These are phyloP conservation scores for Drosophila algonquin DNA, from an alignment of 2,888 invertebrate genomes.

Conservation along the genomic window DNA sequence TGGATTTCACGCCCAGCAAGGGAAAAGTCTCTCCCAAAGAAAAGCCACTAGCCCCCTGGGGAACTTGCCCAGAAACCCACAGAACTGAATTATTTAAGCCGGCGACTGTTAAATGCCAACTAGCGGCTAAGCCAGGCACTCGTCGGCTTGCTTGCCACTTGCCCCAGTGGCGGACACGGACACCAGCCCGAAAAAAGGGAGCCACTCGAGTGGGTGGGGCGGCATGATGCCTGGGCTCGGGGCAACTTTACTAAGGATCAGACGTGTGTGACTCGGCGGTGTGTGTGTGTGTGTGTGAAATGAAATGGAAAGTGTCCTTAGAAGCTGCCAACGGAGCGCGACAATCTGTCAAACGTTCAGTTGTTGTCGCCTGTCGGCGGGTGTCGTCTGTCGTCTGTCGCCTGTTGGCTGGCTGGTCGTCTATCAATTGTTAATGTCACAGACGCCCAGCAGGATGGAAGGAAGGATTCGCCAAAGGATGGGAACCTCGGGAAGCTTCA, in stretches of 20 bases:
- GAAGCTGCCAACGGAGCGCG: constrained; percentile 61
- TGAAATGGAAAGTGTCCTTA: constrained; percentile 58
- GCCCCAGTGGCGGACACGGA: constrained; percentile 32
- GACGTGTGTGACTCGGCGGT: constrained; percentile 4
- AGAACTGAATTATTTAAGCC: constrained; percentile 47
- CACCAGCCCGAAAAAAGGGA: constrained; percentile 17
- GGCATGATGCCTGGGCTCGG: constrained; percentile 10
- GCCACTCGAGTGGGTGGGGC: constrained; percentile 15
- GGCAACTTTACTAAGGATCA: constrained; percentile 24
- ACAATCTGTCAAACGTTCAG: constrained; percentile 65
- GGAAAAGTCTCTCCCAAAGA: not conserved
- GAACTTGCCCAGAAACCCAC: constrained; percentile 2
- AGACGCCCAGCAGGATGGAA: constrained; percentile 59
- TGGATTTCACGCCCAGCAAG: no score
- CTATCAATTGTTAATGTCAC: constrained; percentile 77
- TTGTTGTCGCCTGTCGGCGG: constrained; percentile 30
- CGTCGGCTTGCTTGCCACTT: constrained; percentile 35
- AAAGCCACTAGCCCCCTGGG: not conserved
- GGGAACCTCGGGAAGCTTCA: constrained; percentile 3
- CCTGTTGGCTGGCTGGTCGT: constrained; percentile 40
- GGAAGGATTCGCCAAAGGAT: constrained; percentile 53
- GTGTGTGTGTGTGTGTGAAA: constrained; percentile 38
- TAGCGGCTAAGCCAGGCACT: constrained; percentile 46
- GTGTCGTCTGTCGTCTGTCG: constrained; percentile 48
- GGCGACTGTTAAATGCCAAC: constrained; percentile 46